Percentiles rank a stretch among this genome's conserved stretches.
Conservation (phyloP, 1,140 invertebrate species). For the Archivesica marissinica region DNA sequence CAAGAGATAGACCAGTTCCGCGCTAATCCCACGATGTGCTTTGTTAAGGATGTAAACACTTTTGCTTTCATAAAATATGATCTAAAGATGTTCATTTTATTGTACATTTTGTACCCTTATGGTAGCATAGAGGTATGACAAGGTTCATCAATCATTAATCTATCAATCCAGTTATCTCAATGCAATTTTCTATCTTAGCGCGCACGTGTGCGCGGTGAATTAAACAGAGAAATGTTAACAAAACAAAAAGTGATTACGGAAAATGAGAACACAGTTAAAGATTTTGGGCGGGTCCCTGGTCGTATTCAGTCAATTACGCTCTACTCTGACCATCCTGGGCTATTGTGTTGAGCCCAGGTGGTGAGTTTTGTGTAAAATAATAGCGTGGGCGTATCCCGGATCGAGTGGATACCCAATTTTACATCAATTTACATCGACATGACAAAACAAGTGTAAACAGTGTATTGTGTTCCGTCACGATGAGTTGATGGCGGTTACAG, state of each 20-base stretch:
- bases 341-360: slow-evolving; percentile 52
- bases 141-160: not conserved
- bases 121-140: not conserved
- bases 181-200: not conserved
- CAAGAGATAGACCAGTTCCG: too few species aligned
- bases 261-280: not conserved
- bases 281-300: slow-evolving; percentile 19
- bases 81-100: too few species aligned
- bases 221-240: not conserved
- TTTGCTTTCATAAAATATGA: too few species aligned
- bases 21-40: too few species aligned
- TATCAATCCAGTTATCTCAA: not conserved
- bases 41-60: too few species aligned
- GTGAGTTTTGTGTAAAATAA: slow-evolving; percentile 32
- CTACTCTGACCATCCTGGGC: slow-evolving; percentile 23
- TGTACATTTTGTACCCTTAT: too few species aligned
- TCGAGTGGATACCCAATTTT: slow-evolving; percentile 45
- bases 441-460: slow-evolving; percentile 41
- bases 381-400: slow-evolving; percentile 29
- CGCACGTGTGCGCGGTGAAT: slow-evolving; percentile 2
- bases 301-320: slow-evolving; percentile 12
- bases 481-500: not conserved
- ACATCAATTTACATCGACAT: slow-evolving; percentile 53
- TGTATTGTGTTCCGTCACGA: slow-evolving; percentile 9
- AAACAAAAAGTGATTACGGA: slow-evolving; percentile 40